phyloP scores from a whole-genome alignment of 1,140 invertebrate genomes.

The Meloidogyne floridensis region DNA sequence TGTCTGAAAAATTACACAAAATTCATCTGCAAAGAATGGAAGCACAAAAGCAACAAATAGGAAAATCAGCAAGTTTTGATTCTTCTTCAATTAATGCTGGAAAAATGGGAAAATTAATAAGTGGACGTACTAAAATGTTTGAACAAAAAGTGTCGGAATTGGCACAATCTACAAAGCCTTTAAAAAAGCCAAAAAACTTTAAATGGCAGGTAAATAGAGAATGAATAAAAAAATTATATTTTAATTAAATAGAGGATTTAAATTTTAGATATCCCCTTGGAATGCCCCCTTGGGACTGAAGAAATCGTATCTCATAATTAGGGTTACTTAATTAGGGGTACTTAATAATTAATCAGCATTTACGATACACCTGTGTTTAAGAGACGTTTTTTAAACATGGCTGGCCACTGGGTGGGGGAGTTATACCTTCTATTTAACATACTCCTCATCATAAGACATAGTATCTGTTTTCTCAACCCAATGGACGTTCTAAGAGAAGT shows the following conservation, averaged over 20 bases:
- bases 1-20: constrained; percentile 45
- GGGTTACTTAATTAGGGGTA: too few species aligned
- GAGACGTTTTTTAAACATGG: too few species aligned
- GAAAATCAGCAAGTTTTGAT: not conserved
- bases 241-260: not conserved
- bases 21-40: constrained; percentile 29
- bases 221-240: not conserved
- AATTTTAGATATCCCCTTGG: too few species aligned
- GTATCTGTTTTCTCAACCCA: too few species aligned
- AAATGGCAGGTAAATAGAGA: constrained; percentile 44
- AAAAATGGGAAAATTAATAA: constrained; percentile 47
- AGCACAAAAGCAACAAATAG: constrained; percentile 14
- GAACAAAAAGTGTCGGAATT: constrained; percentile 47
- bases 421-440: too few species aligned
- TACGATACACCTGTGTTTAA: too few species aligned
- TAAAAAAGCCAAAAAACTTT: constrained; percentile 52
- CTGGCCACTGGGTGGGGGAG: too few species aligned
- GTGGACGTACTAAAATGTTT: constrained; percentile 46
- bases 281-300: too few species aligned
- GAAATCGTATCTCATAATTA: too few species aligned
- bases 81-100: constrained; percentile 6
- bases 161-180: constrained; percentile 14
- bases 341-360: too few species aligned
- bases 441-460: too few species aligned
- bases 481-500: too few species aligned